Evolutionary conservation across 1,140 invertebrate genomes (phyloP), one percentile per base, ranked within the genome.

Genomic region (Plutomurus gul): DNA sequence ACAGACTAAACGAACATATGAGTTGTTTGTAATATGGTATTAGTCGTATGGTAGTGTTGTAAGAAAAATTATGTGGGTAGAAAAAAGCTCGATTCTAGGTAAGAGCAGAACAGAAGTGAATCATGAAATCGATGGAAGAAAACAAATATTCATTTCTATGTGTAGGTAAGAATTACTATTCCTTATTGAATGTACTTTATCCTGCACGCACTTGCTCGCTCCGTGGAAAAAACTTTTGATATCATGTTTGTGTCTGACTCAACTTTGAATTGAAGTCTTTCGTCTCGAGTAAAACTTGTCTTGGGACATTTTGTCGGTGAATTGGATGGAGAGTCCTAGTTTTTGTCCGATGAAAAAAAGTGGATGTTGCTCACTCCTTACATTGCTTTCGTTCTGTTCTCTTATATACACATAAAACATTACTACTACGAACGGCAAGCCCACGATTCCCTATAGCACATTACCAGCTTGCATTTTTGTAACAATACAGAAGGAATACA

Each of bases 341-440:
- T 65, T 65, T 65, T 65, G 56, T 65, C 56, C 56, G 56, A 65
- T 65, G 56, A 65, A 65, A 65, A 43, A 65, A 65, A 65, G 56
- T 65, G 18, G 56, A 65, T 65, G 56, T 65, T 65, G 56, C 56
- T 65, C 56, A 65, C 36, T 65, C 27, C 56, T 65, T 33, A 7
- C 27, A n/a, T 65, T 65, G 16, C 27, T 27, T 33, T 65, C 16
- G 25, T 18, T 65, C 25, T 65, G 30, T 65, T 65, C 56, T 65
- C 56, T 65, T 65, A 33, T 43, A 43, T 43, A 43, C 39, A 3
- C 39, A 1, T 43, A 43, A 13, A 10, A 43, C 11, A 43, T 13
- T 43, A 43, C 39, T 43, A n/a, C n/a, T n/a, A n/a, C n/a, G n/a
- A n/a, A n/a, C n/a, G n/a, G n/a, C n/a, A n/a, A n/a, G n/a, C n/a